Conservation (phyloP, 1,140 invertebrate species). For the Lutraria rhynchaena region DNA sequence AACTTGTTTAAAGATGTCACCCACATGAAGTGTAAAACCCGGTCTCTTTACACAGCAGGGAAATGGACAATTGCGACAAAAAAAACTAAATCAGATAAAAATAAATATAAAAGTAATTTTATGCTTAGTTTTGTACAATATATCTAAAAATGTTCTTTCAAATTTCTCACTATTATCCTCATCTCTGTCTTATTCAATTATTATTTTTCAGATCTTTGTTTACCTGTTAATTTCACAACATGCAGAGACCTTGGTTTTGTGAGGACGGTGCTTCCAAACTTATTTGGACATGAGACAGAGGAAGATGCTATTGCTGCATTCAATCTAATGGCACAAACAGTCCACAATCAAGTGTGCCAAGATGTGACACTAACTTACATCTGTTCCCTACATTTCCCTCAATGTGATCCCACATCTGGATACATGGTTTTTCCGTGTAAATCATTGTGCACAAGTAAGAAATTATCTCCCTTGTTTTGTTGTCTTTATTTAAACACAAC, state of each 20-base stretch:
- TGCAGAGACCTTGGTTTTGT: slow-evolving; percentile 27
- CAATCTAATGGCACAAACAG: not conserved
- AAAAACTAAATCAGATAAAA: too few relatives aligned
- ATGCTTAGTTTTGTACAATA: too few relatives aligned
- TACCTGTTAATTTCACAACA: slow-evolving; percentile 19
- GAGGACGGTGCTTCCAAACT: slow-evolving; percentile 21
- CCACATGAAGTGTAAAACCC: too few relatives aligned
- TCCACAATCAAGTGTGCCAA: not conserved
- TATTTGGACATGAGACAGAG: not conserved
- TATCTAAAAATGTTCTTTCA: too few relatives aligned
- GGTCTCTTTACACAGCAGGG: too few relatives aligned
- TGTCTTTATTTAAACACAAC: too few relatives aligned
- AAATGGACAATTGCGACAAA: too few relatives aligned
- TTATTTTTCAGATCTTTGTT: slow-evolving; percentile 31
- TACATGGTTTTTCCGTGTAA: not conserved
- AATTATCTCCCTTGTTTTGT: not conserved
- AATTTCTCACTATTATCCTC: not conserved
- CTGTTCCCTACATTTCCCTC: slow-evolving; percentile 34
- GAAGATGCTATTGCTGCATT: slow-evolving; percentile 2
- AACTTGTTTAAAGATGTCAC: too few relatives aligned
- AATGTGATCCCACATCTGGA: slow-evolving; percentile 26
- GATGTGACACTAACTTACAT: not conserved
- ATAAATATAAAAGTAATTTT: too few relatives aligned
- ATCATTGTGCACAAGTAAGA: slow-evolving; percentile 18
- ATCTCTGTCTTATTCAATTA: not conserved